phyloP scores from a whole-genome alignment of 2,888 invertebrate genomes.

The Leptothorax acervorum region DNA sequence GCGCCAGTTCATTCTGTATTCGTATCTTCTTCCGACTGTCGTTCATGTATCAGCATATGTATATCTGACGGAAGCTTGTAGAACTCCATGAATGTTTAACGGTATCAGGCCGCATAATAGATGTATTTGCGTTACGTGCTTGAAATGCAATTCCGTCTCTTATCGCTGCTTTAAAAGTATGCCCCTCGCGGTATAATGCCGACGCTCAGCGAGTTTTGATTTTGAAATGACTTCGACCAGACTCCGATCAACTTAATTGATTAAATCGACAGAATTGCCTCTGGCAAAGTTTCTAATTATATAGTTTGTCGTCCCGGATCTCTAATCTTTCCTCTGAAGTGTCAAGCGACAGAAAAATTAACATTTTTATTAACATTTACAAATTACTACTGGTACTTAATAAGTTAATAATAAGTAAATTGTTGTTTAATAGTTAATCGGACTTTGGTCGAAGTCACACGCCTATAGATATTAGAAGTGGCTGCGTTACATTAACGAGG shows the following conservation, averaged over 20 bases:
- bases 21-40: conserved; percentile 14
- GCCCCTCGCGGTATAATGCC: neutral
- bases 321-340: neutral
- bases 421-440: neutral
- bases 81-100: conserved; percentile 19
- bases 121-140: conserved; percentile 31
- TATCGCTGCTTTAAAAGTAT: conserved; percentile 7
- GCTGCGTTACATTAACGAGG: neutral
- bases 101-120: neutral
- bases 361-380: neutral
- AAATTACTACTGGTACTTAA: neutral
- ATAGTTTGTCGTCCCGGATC: neutral
- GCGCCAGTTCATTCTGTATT: conserved; percentile 14
- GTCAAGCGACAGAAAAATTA: neutral
- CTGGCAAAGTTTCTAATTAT: neutral
- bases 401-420: neutral
- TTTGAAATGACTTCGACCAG: neutral
- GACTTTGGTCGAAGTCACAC: neutral
- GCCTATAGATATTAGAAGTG: too few relatives aligned
- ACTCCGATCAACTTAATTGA: neutral
- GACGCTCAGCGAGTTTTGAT: neutral
- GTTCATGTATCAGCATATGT: conserved; percentile 11
- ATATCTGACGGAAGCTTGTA: conserved; percentile 2
- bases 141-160: neutral
- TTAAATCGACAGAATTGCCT: neutral